These are phyloP conservation scores for Eupithecia inturbata DNA, from an alignment of 2,888 invertebrate species.

Conservation along the genomic window DNA sequence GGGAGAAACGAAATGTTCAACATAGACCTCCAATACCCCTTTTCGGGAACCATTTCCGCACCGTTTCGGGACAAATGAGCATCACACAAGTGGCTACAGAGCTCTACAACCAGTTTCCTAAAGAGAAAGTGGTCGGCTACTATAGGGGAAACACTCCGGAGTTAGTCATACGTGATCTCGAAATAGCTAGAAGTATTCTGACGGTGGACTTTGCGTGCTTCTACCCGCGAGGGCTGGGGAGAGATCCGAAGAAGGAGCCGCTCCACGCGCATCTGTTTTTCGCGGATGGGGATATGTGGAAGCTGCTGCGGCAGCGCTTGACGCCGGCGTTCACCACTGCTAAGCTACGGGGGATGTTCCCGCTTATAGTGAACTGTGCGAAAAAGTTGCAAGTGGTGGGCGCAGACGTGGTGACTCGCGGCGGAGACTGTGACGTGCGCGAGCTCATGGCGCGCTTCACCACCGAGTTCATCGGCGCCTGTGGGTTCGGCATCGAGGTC, in stretches of 20 bases:
- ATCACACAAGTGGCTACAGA: conserved; percentile 53
- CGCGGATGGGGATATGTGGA: conserved; percentile 69
- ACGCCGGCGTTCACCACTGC: conserved; percentile 70
- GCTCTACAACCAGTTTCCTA: conserved; percentile 62
- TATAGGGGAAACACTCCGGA: conserved; percentile 63
- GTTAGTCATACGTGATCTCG: conserved; percentile 64
- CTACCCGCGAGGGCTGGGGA: conserved; percentile 58
- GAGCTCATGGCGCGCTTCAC: conserved; percentile 67
- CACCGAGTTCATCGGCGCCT: conserved; percentile 66
- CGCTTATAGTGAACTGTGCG: conserved; percentile 65
- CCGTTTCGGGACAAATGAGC: conserved; percentile 55
- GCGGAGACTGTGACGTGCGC: conserved; percentile 56
- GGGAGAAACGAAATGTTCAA: conserved; percentile 65
- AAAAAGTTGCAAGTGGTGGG: conserved; percentile 58
- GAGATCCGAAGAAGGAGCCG: conserved; percentile 57
- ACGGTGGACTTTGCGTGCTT: conserved; percentile 63
- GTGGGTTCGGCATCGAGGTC: conserved; percentile 65
- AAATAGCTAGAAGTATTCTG: conserved; percentile 59
- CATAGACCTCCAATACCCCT: conserved; percentile 60
- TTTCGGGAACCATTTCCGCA: conserved; percentile 61
- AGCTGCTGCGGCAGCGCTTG: conserved; percentile 64
- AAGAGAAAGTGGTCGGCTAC: conserved; percentile 68
- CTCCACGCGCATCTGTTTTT: conserved; percentile 61
- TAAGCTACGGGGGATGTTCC: conserved; percentile 72
- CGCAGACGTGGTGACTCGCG: conserved; percentile 52